A percentile compares a stretch with the other conserved stretches of the same genome.
phyloP scores from a whole-genome alignment of 2,888 invertebrate genomes.

The Dynastes hyllus region DNA sequence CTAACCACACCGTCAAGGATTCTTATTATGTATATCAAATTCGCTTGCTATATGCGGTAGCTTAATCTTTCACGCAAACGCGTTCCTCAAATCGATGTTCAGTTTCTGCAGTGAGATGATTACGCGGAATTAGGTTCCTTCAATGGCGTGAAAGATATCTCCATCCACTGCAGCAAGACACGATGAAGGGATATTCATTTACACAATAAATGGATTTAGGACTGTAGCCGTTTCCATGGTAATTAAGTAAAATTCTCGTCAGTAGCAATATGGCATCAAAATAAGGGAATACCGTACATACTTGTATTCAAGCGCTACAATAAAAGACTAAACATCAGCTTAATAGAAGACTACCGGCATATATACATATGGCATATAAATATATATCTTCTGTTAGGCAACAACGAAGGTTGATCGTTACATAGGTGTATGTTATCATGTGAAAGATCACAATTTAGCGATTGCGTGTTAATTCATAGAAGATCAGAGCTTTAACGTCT shows the following conservation, averaged over 20 bases:
- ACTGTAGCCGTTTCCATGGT: conserved; percentile 27
- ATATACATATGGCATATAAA: background rate
- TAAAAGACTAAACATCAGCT: background rate
- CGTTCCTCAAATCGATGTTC: background rate
- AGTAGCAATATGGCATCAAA: background rate
- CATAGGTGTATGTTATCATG: background rate
- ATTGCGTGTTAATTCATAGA: conserved; percentile 19
- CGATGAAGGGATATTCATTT: conserved; percentile 21
- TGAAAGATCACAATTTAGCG: conserved; percentile 22
- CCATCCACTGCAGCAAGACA: conserved; percentile 7
- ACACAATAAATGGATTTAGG: conserved; percentile 32
- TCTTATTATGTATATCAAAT: background rate
- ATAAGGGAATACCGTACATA: conserved; percentile 4
- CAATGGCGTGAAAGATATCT: conserved; percentile 28
- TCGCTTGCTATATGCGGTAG: background rate
- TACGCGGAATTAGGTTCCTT: conserved; percentile 20
- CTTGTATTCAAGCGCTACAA: background rate
- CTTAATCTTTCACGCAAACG: background rate
- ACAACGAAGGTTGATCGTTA: no score
- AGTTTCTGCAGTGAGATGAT: conserved; percentile 9
- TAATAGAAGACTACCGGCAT: background rate
- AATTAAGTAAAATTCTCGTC: conserved; percentile 28
- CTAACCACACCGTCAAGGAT: background rate
- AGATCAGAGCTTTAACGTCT: conserved; percentile 11
- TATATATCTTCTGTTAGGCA: background rate